phyloP scores from a whole-genome alignment of 2,113 vertebrate genomes.

The Podiceps cristatus region DNA sequence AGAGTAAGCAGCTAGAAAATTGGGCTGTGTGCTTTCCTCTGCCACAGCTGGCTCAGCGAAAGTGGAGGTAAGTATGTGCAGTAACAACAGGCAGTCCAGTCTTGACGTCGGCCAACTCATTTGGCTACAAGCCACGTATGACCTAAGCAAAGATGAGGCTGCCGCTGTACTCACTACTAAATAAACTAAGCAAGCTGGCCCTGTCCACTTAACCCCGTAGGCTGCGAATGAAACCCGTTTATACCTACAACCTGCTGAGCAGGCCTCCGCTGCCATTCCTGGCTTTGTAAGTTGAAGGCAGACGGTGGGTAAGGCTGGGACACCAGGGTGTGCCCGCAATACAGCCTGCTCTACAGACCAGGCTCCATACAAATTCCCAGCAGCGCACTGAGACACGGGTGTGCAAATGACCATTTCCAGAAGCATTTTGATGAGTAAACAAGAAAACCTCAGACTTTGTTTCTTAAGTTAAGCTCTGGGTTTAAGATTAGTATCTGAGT shows the following conservation, averaged over 20 bases:
- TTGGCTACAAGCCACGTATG: neutral
- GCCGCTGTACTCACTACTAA: neutral
- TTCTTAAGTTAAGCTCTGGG: neutral
- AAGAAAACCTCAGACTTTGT: neutral
- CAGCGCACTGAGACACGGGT: fast-evolving
- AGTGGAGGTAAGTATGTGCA: neutral
- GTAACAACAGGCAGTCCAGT: neutral
- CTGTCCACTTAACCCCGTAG: neutral
- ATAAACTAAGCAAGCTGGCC: neutral
- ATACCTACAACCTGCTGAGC: neutral
- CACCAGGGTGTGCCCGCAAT: neutral
- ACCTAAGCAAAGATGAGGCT: neutral
- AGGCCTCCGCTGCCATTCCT: neutral
- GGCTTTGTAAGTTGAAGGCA: neutral
- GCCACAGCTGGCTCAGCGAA: neutral
- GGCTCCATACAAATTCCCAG: neutral
- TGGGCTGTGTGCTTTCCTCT: neutral
- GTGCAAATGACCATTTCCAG: neutral
- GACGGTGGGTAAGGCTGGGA: neutral
- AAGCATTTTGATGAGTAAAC: neutral
- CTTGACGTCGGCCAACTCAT: neutral
- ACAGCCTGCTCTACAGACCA: neutral
- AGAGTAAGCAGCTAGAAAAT: neutral
- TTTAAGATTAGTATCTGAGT: neutral
- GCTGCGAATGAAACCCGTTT: neutral